A percentile compares a stretch with the other conserved stretches of the same genome.
These are phyloP conservation scores for Geophilus truncorum DNA, from an alignment of 2,888 invertebrate species.

Conservation along the genomic window DNA sequence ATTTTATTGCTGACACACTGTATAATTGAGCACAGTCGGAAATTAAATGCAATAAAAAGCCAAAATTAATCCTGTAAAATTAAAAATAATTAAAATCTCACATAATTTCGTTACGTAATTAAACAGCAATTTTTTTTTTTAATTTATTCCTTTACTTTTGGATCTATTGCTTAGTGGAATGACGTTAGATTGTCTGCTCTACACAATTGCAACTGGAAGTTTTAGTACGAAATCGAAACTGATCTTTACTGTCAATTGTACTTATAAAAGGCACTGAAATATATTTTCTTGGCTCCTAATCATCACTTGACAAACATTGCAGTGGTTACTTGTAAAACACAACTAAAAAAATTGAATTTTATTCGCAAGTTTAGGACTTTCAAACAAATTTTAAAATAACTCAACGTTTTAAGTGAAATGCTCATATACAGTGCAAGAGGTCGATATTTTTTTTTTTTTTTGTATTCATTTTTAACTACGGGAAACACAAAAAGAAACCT, in stretches of 20 bases:
- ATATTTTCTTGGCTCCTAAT: background rate
- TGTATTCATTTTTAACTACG: background rate
- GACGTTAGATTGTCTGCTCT: background rate
- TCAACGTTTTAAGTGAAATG: background rate
- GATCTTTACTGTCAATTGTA: background rate
- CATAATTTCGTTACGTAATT: background rate
- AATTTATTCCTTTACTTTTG: background rate
- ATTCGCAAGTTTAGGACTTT: background rate
- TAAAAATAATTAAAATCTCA: background rate
- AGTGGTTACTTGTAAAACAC: background rate
- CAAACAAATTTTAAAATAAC: no score
- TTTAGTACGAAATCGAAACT: background rate
- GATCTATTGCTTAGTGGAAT: background rate
- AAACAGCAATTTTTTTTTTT: background rate
- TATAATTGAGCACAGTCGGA: background rate
- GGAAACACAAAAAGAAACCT: no score
- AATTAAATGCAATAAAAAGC: background rate
- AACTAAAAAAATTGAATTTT: background rate
- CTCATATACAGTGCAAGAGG: background rate
- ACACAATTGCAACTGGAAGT: background rate
- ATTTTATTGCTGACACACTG: background rate
- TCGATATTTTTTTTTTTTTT: background rate
- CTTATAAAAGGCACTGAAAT: background rate
- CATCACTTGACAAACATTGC: background rate
- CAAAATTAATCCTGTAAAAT: background rate